These are phyloP conservation scores for Odobenus rosmarus DNA, from an alignment of 2,113 vertebrate genomes.

Conservation along the genomic window DNA sequence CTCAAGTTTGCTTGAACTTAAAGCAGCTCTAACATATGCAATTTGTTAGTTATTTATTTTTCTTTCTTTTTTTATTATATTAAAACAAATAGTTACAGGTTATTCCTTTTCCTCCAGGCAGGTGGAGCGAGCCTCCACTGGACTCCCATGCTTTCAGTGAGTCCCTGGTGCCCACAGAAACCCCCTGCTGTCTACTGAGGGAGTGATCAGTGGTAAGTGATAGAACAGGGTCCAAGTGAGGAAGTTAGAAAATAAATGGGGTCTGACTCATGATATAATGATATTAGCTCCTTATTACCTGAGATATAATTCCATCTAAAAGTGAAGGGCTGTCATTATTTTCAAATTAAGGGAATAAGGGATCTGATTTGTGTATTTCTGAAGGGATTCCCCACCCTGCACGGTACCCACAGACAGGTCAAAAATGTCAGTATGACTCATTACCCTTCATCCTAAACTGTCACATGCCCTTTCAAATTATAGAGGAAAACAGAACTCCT, in stretches of 20 bases:
- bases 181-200: background rate
- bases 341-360: background rate
- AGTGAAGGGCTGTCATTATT: background rate
- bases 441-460: too few species aligned
- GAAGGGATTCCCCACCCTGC: accelerated
- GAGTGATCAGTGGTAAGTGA: accelerated
- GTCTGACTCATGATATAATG: accelerated
- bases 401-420: accelerated
- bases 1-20: background rate
- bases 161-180: accelerated
- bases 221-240: accelerated
- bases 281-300: too few species aligned
- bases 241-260: accelerated
- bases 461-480: background rate
- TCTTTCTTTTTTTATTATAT: too few species aligned
- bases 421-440: too few species aligned
- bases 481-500: background rate
- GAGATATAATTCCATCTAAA: background rate
- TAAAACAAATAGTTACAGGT: too few species aligned
- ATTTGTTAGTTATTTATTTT: too few species aligned
- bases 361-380: accelerated
- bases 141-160: accelerated
- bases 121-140: accelerated
- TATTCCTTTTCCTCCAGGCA: too few species aligned
- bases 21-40: background rate